Evolutionary conservation across 2,113 vertebrate species (phyloP).

Genomic region (Chlorocebus sabaeus): DNA sequence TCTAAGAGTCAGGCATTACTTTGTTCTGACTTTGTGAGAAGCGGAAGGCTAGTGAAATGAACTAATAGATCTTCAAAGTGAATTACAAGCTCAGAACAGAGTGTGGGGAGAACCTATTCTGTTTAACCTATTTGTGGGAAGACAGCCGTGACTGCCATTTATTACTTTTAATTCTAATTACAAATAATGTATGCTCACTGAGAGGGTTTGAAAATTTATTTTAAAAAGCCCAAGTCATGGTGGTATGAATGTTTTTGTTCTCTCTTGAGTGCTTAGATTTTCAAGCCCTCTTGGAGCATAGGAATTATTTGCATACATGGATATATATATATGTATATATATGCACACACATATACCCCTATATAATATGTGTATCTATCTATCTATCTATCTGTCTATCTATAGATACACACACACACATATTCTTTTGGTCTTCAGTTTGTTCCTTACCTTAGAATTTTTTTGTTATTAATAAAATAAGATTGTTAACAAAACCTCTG

Average conservation of each 20-base stretch:
- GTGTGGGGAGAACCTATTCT: background rate
- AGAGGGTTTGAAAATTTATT: background rate
- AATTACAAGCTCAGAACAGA: background rate
- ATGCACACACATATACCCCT: too few relatives aligned
- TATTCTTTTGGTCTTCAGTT: background rate
- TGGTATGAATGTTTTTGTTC: background rate
- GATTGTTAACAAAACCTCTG: background rate
- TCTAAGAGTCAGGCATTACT: background rate
- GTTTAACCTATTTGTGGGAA: too few relatives aligned
- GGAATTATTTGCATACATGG: background rate
- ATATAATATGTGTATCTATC: too few relatives aligned
- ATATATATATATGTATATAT: background rate
- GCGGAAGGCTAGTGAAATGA: background rate
- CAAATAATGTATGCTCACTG: background rate
- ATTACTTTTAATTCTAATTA: background rate
- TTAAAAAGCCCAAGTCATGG: background rate
- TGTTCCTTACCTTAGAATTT: background rate
- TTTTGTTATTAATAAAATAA: background rate
- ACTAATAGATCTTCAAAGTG: background rate
- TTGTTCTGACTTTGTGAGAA: background rate
- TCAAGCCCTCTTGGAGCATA: background rate
- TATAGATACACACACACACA: background rate
- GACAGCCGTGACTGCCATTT: background rate
- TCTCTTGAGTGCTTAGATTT: background rate
- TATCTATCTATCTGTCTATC: too few relatives aligned